phyloP scores from a whole-genome alignment of 2,797 vertebrate genomes.

The Valencia hispanica region DNA sequence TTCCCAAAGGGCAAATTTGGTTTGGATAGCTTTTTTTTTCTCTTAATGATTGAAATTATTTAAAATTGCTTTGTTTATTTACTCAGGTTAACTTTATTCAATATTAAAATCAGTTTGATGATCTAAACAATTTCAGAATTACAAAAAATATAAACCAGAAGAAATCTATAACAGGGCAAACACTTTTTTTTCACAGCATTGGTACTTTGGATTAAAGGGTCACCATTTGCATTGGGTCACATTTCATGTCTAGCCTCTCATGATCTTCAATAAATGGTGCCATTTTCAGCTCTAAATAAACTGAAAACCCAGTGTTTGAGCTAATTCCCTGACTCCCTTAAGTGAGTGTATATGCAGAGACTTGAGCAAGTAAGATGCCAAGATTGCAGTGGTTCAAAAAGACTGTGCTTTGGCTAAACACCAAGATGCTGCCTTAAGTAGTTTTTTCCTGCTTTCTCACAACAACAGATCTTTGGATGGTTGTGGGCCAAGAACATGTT shows the following conservation, averaged over 20 bases:
- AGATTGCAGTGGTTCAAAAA: not conserved
- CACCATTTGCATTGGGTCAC: not conserved
- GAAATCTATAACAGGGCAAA: not conserved
- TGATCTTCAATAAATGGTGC: not conserved
- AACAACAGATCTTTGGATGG: not conserved
- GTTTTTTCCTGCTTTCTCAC: not conserved
- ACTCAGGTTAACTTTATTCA: not conserved
- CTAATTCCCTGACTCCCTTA: not conserved
- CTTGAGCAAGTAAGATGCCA: not conserved
- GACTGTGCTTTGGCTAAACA: not conserved
- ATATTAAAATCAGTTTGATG: not conserved
- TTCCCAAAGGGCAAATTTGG: not conserved
- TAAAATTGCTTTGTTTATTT: not conserved
- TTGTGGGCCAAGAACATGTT: not conserved
- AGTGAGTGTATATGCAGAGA: not conserved
- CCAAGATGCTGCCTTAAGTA: not conserved
- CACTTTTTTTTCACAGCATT: not conserved
- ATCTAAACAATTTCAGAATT: not conserved
- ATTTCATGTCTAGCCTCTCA: not conserved
- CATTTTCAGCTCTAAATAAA: not conserved
- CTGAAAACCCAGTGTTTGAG: not conserved
- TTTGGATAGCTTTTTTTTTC: not conserved
- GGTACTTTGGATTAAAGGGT: not conserved
- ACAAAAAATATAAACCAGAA: not conserved
- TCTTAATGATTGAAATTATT: not conserved